These are phyloP conservation scores for Leptopterna dolabrata DNA, from an alignment of 2,888 invertebrate genomes.

Conservation along the genomic window DNA sequence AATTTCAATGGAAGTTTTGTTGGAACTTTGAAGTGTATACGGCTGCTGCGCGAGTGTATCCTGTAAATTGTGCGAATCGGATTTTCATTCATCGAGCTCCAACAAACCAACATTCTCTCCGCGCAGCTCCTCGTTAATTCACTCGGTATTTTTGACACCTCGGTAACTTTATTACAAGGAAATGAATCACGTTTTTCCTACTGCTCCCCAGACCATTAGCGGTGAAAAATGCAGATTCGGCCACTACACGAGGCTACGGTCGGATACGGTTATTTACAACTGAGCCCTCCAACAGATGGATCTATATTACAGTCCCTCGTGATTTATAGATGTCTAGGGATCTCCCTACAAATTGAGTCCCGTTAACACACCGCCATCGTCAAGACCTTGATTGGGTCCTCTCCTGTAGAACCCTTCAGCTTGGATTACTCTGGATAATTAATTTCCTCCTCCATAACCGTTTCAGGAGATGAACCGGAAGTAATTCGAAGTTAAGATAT, in stretches of 20 bases:
- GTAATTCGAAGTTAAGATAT: not conserved
- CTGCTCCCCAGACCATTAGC: not conserved
- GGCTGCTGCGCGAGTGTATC: too few species aligned
- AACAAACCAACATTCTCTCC: not conserved
- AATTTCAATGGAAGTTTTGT: too few species aligned
- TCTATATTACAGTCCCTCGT: not conserved
- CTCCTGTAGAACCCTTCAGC: not conserved
- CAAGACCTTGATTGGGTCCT: conserved; percentile 1
- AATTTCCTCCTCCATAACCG: not conserved
- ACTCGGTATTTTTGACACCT: not conserved
- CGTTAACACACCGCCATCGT: not conserved
- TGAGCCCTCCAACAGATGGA: not conserved
- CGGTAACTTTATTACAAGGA: not conserved
- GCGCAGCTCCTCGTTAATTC: not conserved
- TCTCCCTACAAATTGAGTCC: not conserved
- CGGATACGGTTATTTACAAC: not conserved
- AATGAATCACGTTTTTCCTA: not conserved
- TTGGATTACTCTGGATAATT: conserved; percentile 3
- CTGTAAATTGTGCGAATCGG: not conserved
- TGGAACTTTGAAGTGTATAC: too few species aligned
- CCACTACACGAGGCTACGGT: not conserved
- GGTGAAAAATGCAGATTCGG: not conserved
- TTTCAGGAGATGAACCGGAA: not conserved
- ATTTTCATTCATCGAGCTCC: not conserved
- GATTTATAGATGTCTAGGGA: conserved; percentile 7